Conservation (phyloP, 2,113 vertebrate species). For the Petrocephalus microphthalmus region DNA sequence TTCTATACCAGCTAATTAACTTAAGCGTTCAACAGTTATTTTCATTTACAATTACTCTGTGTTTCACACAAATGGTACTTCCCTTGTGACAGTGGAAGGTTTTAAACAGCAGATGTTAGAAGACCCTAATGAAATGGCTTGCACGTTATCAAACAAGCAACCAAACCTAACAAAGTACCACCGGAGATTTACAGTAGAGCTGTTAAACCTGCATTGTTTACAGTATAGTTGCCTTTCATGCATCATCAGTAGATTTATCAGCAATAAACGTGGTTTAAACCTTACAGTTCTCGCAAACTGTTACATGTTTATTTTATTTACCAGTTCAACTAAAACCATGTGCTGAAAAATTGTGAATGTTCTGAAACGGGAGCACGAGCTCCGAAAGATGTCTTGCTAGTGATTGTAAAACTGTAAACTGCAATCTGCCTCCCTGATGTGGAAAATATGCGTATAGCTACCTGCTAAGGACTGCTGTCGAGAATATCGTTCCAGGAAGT, state of each 20-base stretch:
- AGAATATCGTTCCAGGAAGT: not conserved
- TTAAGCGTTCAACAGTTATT: conserved; percentile 21
- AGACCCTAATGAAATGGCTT: not conserved
- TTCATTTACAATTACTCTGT: conserved; percentile 10
- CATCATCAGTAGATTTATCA: not conserved
- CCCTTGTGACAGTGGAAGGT: not conserved
- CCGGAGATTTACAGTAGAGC: not conserved
- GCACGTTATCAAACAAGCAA: not conserved
- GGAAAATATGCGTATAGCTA: not conserved
- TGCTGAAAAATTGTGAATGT: not conserved
- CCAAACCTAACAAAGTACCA: not conserved
- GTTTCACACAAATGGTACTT: not conserved
- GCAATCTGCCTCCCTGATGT: not conserved
- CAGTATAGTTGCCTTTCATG: not conserved
- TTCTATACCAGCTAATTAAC: conserved; percentile 15
- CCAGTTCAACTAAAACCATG: not conserved
- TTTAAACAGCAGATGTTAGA: not conserved
- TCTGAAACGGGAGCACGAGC: not conserved
- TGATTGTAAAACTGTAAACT: not conserved
- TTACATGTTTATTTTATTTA: not conserved
- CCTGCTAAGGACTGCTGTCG: not conserved
- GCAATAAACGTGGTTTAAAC: not conserved
- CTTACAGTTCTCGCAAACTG: not conserved
- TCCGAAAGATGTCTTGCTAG: not conserved
- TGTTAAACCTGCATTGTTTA: not conserved